These are phyloP conservation scores for Oscheius onirici DNA, from an alignment of 2,888 invertebrate species.

Conservation along the genomic window DNA sequence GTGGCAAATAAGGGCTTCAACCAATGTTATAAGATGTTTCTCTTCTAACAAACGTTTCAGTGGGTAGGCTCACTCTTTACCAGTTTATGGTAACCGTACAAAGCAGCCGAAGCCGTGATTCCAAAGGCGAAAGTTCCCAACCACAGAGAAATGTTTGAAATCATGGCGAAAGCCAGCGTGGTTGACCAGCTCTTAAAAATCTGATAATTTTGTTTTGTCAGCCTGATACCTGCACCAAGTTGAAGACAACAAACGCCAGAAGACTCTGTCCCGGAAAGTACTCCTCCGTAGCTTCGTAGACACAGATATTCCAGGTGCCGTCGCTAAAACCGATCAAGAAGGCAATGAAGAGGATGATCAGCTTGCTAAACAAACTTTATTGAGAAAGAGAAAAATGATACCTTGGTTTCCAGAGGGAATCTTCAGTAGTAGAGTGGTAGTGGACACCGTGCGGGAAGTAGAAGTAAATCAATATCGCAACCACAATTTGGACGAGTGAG, in stretches of 20 bases:
- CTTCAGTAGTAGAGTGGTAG: not conserved
- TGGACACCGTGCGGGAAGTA: not conserved
- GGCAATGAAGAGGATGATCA: not conserved
- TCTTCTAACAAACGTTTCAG: too few species aligned
- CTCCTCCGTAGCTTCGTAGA: not conserved
- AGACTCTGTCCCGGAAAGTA: not conserved
- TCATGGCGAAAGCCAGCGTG: not conserved
- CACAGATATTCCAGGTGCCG: not conserved
- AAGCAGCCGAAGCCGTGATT: not conserved
- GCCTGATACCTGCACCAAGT: not conserved
- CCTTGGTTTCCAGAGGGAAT: not conserved
- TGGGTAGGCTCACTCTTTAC: too few species aligned
- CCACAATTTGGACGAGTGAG: not conserved
- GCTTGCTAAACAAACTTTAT: too few species aligned
- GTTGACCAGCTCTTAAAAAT: not conserved
- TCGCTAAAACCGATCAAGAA: not conserved
- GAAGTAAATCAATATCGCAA: not conserved
- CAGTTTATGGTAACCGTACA: not conserved
- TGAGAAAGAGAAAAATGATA: not conserved
- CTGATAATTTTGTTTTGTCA: not conserved
- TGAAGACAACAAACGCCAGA: not conserved
- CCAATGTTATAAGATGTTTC: too few species aligned
- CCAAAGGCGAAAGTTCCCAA: not conserved
- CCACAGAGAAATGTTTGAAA: not conserved
- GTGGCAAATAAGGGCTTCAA: too few species aligned